Evolutionary conservation across 2,888 invertebrate genomes (phyloP).

Genomic region (Lydus trimaculatus): DNA sequence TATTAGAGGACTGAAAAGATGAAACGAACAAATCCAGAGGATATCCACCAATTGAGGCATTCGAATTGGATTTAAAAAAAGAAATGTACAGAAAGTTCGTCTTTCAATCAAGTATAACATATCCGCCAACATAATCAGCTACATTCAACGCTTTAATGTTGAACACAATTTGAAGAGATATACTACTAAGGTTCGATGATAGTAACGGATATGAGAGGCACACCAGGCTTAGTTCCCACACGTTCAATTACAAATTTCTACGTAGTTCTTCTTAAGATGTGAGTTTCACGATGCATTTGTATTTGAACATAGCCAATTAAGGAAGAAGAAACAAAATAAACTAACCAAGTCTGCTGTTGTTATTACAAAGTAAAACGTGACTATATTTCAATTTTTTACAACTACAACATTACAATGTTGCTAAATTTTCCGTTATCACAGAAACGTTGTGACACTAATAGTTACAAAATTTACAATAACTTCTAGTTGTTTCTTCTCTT

Average conservation of each 20-base stretch:
- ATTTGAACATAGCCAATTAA: conserved; percentile 9
- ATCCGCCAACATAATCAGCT: conserved; percentile 2
- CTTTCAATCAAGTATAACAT: conserved; percentile 7
- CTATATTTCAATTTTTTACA: background rate
- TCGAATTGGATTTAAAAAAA: background rate
- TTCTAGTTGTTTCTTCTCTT: too few relatives aligned
- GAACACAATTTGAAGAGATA: background rate
- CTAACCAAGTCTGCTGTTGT: background rate
- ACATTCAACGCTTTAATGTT: conserved; percentile 9
- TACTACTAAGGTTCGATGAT: background rate
- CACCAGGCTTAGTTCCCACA: conserved; percentile 13
- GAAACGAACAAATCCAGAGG: conserved; percentile 1
- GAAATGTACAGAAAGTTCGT: background rate
- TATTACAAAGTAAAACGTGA: background rate
- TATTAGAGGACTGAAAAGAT: background rate
- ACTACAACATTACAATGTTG: background rate
- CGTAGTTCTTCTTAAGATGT: background rate
- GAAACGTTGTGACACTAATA: too few relatives aligned
- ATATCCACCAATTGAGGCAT: background rate
- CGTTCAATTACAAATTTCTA: conserved; percentile 13
- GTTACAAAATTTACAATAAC: background rate
- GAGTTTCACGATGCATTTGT: conserved; percentile 8
- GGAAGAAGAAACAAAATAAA: background rate
- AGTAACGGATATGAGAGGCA: conserved; percentile 9
- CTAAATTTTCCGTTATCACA: too few relatives aligned